A percentile compares a stretch with the other conserved stretches of the same genome.
Evolutionary conservation across 2,888 invertebrate species (phyloP).

Genomic region (Apotomis betuletana): DNA sequence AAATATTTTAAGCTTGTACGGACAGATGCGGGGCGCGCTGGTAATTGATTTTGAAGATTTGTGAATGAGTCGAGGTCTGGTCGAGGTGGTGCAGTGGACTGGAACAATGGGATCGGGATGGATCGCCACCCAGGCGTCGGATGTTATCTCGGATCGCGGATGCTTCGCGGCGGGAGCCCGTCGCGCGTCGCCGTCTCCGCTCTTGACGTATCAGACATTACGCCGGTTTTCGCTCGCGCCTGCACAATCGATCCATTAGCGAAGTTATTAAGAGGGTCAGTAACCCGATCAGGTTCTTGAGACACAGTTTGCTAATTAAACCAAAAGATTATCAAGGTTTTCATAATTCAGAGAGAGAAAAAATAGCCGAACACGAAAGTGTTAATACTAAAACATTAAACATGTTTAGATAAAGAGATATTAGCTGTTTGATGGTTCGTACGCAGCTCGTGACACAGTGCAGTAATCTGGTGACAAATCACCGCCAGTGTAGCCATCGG

Average conservation of each 20-base stretch:
- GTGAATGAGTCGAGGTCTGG: slow-evolving; percentile 53
- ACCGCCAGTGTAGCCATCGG: slow-evolving; percentile 47
- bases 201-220: slow-evolving; percentile 49
- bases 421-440: slow-evolving; percentile 2
- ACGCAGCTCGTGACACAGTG: background rate
- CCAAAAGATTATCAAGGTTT: background rate
- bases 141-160: slow-evolving; percentile 63
- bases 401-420: slow-evolving; percentile 9
- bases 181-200: slow-evolving; percentile 48
- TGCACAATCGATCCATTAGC: slow-evolving; percentile 46
- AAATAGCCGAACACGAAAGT: background rate
- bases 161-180: slow-evolving; percentile 59
- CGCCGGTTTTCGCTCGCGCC: slow-evolving; percentile 34
- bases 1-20: slow-evolving; percentile 63
- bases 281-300: slow-evolving; percentile 21
- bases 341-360: background rate
- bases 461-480: slow-evolving; percentile 48
- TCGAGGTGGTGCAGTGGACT: slow-evolving; percentile 54
- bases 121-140: slow-evolving; percentile 69
- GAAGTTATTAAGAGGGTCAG: slow-evolving; percentile 37
- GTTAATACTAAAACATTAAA: background rate
- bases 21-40: slow-evolving; percentile 28
- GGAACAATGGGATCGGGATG: slow-evolving; percentile 71
- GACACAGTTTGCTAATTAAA: slow-evolving; percentile 17
- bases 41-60: slow-evolving; percentile 50